These are phyloP conservation scores for Dipodomys stephensi DNA, from an alignment of 2,113 vertebrate species.

Conservation along the genomic window DNA sequence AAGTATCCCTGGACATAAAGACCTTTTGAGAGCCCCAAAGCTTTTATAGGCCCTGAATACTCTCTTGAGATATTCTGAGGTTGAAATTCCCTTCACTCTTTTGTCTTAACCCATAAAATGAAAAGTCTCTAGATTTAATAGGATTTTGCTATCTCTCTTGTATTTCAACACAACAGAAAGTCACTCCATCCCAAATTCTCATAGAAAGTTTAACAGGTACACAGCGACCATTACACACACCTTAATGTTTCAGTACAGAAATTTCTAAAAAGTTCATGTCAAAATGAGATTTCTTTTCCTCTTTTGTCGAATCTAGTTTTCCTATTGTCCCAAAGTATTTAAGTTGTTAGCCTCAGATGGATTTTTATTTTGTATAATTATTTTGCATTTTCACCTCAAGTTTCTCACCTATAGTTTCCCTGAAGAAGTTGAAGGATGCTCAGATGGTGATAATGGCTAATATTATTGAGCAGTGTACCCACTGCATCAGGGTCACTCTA, in stretches of 20 bases:
- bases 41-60: not conserved
- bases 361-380: constrained; percentile 17
- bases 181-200: not conserved
- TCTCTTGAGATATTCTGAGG: not conserved
- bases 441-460: not conserved
- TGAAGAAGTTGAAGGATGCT: not conserved
- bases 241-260: not conserved
- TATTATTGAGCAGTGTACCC: not conserved
- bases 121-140: constrained; percentile 46
- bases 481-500: not conserved
- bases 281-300: not conserved
- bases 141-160: not conserved
- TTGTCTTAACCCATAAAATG: constrained; percentile 36
- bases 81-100: not conserved
- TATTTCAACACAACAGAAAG: constrained; percentile 44
- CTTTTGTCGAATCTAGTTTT: not conserved
- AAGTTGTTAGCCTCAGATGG: not conserved
- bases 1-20: constrained; percentile 27
- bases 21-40: constrained; percentile 17
- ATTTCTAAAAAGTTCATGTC: not conserved
- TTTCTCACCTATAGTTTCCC: not conserved
- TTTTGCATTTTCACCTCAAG: not conserved
- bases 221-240: not conserved
- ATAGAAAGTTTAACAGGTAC: not conserved
- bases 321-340: not conserved